Conservation (phyloP, 2,888 invertebrate genomes). For the Rhabditoides inermis region DNA sequence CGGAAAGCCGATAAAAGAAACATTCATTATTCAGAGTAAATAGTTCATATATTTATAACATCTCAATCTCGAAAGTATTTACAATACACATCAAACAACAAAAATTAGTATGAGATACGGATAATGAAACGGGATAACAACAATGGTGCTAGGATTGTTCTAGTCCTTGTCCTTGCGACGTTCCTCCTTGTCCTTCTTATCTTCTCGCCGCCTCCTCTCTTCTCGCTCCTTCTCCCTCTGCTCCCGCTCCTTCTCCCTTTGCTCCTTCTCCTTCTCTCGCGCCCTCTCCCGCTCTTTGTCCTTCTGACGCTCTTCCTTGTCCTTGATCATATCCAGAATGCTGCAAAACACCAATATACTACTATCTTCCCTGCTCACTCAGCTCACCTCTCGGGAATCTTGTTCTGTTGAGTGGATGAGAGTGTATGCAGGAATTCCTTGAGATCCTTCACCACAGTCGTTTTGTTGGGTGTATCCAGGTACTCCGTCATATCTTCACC, state of each 20-base stretch:
- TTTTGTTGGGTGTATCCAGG: constrained; percentile 11
- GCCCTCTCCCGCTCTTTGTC: constrained; percentile 18
- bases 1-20: no score
- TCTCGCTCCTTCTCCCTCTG: constrained; percentile 9
- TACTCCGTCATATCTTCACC: constrained; percentile 31
- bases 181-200: constrained; percentile 11
- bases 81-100: no score
- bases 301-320: constrained; percentile 14
- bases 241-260: constrained; percentile 16
- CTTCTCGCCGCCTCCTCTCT: constrained; percentile 9
- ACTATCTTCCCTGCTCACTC: background rate
- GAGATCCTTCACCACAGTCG: constrained; percentile 11
- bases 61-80: no score
- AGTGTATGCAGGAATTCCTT: constrained; percentile 13
- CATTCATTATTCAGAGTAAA: no score
- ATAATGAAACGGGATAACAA: no score
- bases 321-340: constrained; percentile 10
- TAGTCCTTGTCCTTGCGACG: constrained; percentile 5
- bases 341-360: background rate
- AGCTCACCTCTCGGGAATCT: constrained; percentile 16
- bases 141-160: no score
- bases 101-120: no score
- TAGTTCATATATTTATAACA: no score
- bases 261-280: constrained; percentile 17
- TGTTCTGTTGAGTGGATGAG: constrained; percentile 13